phyloP scores from a whole-genome alignment of 2,888 invertebrate species.

The Aleiodes leptofemur region DNA sequence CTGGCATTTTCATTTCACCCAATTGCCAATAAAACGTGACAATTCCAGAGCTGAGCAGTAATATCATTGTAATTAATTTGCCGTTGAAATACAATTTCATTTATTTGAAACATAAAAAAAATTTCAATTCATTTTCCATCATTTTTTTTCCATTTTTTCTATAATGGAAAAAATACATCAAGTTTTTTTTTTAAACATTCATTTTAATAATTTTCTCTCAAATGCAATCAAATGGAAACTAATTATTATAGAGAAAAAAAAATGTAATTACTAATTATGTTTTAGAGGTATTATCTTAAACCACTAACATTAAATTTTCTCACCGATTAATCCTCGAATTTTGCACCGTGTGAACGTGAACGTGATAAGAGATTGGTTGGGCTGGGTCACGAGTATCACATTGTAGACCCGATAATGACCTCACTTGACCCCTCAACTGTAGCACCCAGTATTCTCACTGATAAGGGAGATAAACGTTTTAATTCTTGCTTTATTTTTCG shows the following conservation, averaged over 20 bases:
- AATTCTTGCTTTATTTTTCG: slow-evolving; percentile 2
- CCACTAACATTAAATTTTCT: slow-evolving; percentile 24
- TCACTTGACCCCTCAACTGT: slow-evolving; percentile 25
- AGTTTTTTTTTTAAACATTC: no score
- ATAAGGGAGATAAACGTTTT: slow-evolving; percentile 27
- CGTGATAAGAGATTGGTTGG: slow-evolving; percentile 28
- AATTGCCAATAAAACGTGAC: slow-evolving; percentile 9
- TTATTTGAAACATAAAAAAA: no score
- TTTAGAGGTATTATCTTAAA: no score
- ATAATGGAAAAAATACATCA: no score
- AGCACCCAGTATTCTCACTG: slow-evolving; percentile 10
- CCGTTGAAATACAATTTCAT: background rate
- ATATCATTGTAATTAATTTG: slow-evolving; percentile 8
- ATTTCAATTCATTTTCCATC: no score
- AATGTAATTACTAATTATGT: no score
- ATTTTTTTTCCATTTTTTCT: no score
- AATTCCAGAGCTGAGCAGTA: background rate
- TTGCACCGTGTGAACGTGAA: slow-evolving; percentile 20
- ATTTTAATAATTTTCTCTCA: no score
- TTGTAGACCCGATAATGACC: slow-evolving; percentile 35
- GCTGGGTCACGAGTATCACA: slow-evolving; percentile 31
- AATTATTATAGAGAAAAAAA: no score
- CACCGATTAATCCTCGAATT: slow-evolving; percentile 20
- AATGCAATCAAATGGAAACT: no score
- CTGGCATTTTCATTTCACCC: slow-evolving; percentile 20